phyloP scores from a whole-genome alignment of 2,888 invertebrate species.

The Agriopis marginaria region DNA sequence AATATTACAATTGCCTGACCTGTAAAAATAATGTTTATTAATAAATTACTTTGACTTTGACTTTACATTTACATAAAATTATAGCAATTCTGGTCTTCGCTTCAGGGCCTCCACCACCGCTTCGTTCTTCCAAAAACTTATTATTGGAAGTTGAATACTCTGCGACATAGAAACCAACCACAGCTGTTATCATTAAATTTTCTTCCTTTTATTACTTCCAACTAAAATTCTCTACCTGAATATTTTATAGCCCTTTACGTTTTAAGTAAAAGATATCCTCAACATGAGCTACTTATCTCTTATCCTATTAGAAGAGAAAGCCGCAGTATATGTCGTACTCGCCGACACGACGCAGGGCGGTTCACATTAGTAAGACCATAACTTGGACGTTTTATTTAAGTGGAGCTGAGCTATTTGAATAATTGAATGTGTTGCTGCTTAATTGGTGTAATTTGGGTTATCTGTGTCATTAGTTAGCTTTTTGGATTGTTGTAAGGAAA shows the following conservation, averaged over 20 bases:
- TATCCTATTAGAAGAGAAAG: not conserved
- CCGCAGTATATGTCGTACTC: not conserved
- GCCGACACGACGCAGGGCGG: not conserved
- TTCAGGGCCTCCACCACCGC: no score
- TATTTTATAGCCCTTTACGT: slow-evolving; percentile 5
- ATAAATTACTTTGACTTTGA: no score
- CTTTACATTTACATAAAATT: no score
- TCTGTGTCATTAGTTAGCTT: slow-evolving; percentile 15
- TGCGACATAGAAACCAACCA: no score
- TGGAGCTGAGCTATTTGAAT: slow-evolving; percentile 10
- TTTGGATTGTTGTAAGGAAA: slow-evolving; percentile 1
- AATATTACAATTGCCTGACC: no score
- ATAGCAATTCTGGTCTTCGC: no score
- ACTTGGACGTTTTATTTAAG: slow-evolving; percentile 10
- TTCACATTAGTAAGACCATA: slow-evolving; percentile 12
- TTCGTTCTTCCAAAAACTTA: no score
- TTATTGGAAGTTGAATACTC: no score
- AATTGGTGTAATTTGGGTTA: slow-evolving; percentile 20
- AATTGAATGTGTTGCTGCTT: slow-evolving; percentile 18
- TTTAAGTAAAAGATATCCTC: slow-evolving; percentile 4
- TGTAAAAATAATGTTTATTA: no score
- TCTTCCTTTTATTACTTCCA: not conserved
- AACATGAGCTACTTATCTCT: not conserved
- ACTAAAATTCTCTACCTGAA: slow-evolving; percentile 4
- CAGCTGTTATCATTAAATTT: not conserved